Evolutionary conservation across 2,797 vertebrate species (phyloP), one percentile per base, ranked within the genome.

Genomic region (Enteromius fasciolatus): DNA sequence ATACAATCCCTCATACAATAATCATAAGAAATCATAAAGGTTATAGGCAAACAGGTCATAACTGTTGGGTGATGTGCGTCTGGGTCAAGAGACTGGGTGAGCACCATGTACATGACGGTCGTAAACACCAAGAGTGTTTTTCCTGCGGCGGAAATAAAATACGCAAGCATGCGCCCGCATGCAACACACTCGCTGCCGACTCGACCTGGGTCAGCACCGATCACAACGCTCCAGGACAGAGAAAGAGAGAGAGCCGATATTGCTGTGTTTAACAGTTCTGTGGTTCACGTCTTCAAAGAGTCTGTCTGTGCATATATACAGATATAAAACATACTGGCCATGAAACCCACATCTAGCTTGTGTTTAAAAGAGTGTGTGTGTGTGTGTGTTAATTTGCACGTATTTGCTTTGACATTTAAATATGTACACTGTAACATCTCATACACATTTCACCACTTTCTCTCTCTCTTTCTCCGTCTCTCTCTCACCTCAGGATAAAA

Each of bases 41-140:
- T 86, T 89, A 72, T 91, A 92, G 92, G 92, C 92, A 93, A 90
- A 92, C 91, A 87, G 78, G 89, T 90, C 87, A 78, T 87, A 85
- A 70, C 78, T 91, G 85, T 91, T 70, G 81, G n/a, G 79, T 23
- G 86, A 44, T 87, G 84, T 84, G 86, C 79, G 66, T 80, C 68
- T 52, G 28, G 46, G 64, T 79, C 64, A 44, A 82, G 79, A 67
- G 25, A 66, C 36, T 78, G 81, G 70, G 68, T 81, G 23, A 79
- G 83, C 84, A 84, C 79, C 76, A 84, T 77, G 66, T 81, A 75
- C 79, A 74, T 46, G 50, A 84, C 48, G 36, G 61, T 57, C n/a
- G 63, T 81, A 72, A 80, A 84, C 78, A 84, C 52, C 0, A 61
- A 76, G 72, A 69, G 75, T 83, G 83, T 57, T 75, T 78, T 69